phyloP scores from a whole-genome alignment of 2,888 invertebrate species.

The Dolomedes plantarius region DNA sequence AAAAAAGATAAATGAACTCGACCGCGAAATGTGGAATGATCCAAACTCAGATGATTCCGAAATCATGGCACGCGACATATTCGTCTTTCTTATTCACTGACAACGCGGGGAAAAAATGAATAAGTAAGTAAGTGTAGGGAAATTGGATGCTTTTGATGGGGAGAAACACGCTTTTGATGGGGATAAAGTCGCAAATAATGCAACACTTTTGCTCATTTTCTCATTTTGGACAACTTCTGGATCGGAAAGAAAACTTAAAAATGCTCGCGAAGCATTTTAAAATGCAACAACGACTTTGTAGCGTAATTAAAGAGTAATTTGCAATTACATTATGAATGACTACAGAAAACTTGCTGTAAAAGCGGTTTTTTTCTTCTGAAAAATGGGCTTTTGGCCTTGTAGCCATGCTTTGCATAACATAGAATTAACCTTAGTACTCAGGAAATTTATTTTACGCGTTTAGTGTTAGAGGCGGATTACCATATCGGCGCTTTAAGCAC shows the following conservation, averaged over 20 bases:
- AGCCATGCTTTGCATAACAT: too few relatives aligned
- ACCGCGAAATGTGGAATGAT: slow-evolving; percentile 34
- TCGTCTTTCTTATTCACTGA: slow-evolving; percentile 21
- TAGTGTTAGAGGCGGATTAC: too few relatives aligned
- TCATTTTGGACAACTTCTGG: not conserved
- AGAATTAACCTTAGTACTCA: too few relatives aligned
- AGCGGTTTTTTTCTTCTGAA: too few relatives aligned
- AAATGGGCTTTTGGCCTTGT: too few relatives aligned
- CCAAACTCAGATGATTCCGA: slow-evolving; percentile 28
- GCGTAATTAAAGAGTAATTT: not conserved
- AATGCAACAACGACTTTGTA: not conserved
- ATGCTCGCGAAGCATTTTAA: not conserved
- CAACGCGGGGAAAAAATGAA: not conserved
- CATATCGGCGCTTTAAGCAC: too few relatives aligned
- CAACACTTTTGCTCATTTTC: not conserved
- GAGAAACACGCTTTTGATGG: not conserved
- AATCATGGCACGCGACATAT: slow-evolving; percentile 35
- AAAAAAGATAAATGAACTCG: slow-evolving; percentile 30
- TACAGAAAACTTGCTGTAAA: too few relatives aligned
- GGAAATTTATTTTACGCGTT: too few relatives aligned
- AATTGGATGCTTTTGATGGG: not conserved
- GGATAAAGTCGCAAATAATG: slow-evolving; percentile 1
- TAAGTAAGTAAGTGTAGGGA: slow-evolving; percentile 6
- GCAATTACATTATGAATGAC: not conserved
- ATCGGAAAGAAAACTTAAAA: not conserved